These are phyloP conservation scores for Promerops cafer DNA, from an alignment of 2,113 vertebrate genomes.

Conservation along the genomic window DNA sequence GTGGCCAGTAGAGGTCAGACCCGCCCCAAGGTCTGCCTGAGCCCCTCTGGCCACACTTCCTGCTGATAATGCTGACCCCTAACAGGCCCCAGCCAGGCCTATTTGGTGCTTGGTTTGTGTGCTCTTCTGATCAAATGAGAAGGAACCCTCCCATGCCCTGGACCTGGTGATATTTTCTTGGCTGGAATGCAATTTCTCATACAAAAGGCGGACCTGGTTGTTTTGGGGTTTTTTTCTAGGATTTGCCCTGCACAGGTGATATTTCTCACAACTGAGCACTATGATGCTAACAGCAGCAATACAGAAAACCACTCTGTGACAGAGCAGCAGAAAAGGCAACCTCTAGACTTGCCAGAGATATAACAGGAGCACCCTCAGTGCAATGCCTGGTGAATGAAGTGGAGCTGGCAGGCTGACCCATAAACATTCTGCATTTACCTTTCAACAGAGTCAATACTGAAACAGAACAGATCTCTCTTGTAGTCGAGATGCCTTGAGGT, in stretches of 20 bases:
- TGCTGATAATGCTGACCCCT: not conserved
- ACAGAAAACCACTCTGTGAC: not conserved
- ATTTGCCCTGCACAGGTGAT: not conserved
- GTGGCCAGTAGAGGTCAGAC: not conserved
- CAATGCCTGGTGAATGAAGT: fast-evolving
- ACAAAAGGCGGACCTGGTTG: not conserved
- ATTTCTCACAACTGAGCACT: not conserved
- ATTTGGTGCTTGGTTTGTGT: not conserved
- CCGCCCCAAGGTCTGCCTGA: not conserved
- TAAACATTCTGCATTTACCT: conserved; percentile 38
- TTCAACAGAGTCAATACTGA: conserved; percentile 62
- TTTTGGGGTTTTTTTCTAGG: not conserved
- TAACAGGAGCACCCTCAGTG: not conserved
- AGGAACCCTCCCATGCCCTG: not conserved
- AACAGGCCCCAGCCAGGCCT: not conserved
- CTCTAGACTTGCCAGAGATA: not conserved
- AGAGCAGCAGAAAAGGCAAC: not conserved
- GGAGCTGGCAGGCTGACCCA: not conserved
- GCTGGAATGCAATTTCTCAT: not conserved
- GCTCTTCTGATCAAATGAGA: not conserved
- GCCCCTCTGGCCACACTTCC: not conserved
- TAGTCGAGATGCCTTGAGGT: conserved; percentile 67
- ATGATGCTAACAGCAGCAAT: not conserved
- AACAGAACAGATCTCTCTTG: conserved; percentile 74
- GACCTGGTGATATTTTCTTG: not conserved